These are phyloP conservation scores for Numenius phaeopus DNA, from an alignment of 2,797 vertebrate genomes.

Conservation along the genomic window DNA sequence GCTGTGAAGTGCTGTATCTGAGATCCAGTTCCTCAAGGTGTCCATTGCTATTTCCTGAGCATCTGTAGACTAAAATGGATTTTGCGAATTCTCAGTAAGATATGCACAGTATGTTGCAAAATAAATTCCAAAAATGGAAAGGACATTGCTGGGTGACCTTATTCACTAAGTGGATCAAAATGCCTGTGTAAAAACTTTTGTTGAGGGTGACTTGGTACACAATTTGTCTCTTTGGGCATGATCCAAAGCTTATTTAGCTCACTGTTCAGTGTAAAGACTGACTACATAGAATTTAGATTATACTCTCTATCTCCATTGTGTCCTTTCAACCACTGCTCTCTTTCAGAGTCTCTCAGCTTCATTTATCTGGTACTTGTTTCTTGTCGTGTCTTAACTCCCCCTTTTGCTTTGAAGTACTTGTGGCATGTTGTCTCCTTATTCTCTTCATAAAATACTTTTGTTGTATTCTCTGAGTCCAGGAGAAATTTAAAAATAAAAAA, in stretches of 20 bases:
- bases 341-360: neutral
- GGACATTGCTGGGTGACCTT: neutral
- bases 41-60: neutral
- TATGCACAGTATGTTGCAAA: neutral
- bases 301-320: neutral
- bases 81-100: neutral
- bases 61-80: neutral
- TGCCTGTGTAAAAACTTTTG: neutral
- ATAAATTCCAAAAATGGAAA: neutral
- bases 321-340: neutral
- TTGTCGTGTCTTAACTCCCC: neutral
- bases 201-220: neutral
- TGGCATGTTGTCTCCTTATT: neutral
- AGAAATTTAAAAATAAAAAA: neutral
- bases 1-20: neutral
- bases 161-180: conserved; percentile 13
- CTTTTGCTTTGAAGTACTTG: neutral
- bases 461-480: neutral
- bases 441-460: neutral
- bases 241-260: neutral
- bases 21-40: neutral
- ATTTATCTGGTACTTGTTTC: neutral
- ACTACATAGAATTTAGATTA: neutral
- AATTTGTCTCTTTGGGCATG: neutral
- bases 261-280: neutral